These are phyloP conservation scores for Stegodyphus dumicola DNA, from an alignment of 1,140 invertebrate species.

Conservation along the genomic window DNA sequence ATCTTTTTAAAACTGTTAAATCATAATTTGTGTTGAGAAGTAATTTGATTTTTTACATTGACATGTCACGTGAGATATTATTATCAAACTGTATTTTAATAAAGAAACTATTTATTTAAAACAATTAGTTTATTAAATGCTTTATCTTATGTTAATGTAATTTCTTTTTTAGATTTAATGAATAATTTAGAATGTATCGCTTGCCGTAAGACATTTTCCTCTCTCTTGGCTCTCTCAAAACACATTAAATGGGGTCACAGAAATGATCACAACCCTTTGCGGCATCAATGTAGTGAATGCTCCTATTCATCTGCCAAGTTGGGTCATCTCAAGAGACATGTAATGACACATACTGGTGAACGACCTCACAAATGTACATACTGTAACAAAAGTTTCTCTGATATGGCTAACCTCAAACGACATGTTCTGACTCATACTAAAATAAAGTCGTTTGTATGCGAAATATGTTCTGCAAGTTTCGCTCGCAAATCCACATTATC, in stretches of 20 bases:
- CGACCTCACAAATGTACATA: background rate
- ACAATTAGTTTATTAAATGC: too few species aligned
- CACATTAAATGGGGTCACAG: background rate
- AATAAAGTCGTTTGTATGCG: background rate
- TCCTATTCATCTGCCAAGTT: constrained; percentile 1
- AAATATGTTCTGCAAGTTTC: background rate
- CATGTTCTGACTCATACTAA: background rate
- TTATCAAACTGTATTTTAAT: too few species aligned
- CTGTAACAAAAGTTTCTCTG: background rate
- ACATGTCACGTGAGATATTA: too few species aligned
- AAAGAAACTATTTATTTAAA: too few species aligned
- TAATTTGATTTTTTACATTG: too few species aligned
- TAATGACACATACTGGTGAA: constrained; percentile 3
- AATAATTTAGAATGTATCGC: background rate
- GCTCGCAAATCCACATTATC: background rate
- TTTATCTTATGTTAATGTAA: too few species aligned
- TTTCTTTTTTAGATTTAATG: background rate
- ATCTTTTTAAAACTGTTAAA: too few species aligned
- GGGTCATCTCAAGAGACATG: background rate
- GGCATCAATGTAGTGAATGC: background rate
- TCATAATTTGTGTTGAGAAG: too few species aligned
- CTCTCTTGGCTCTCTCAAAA: constrained; percentile 1
- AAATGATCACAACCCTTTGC: background rate
- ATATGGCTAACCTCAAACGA: background rate
- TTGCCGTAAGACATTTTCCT: background rate